These are phyloP conservation scores for Watsonalla cultraria DNA, from an alignment of 2,888 invertebrate genomes.

Conservation along the genomic window DNA sequence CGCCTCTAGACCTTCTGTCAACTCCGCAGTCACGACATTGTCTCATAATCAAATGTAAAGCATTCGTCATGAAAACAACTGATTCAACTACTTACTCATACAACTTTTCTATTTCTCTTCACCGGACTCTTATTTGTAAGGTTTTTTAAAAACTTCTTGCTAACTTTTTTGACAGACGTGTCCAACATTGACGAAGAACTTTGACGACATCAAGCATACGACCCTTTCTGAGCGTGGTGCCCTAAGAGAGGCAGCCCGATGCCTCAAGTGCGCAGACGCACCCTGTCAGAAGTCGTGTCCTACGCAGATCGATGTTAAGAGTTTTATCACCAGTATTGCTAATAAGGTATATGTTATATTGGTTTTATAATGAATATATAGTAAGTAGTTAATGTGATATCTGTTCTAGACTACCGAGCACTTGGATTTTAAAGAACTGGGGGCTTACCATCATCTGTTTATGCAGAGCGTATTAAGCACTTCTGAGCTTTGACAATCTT, in stretches of 20 bases:
- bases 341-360: slow-evolving; percentile 95
- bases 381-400: too few relatives aligned
- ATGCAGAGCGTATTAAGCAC: too few relatives aligned
- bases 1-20: too few relatives aligned
- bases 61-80: too few relatives aligned
- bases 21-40: too few relatives aligned
- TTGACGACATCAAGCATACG: slow-evolving; percentile 98
- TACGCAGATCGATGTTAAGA: slow-evolving; percentile 97
- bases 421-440: too few relatives aligned
- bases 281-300: slow-evolving; percentile 99
- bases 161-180: slow-evolving; percentile 76
- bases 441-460: too few relatives aligned
- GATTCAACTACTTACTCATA: too few relatives aligned
- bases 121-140: not conserved
- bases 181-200: slow-evolving; percentile 88
- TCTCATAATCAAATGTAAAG: too few relatives aligned
- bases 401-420: too few relatives aligned
- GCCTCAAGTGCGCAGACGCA: slow-evolving; percentile 96
- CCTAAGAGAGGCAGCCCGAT: slow-evolving; percentile 91
- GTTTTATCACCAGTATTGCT: slow-evolving; percentile 97
- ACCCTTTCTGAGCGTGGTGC: slow-evolving; percentile 97
- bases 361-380: too few relatives aligned
- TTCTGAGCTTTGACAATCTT: too few relatives aligned
- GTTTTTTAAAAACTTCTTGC: not conserved
- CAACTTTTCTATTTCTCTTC: not conserved